Evolutionary conservation across 2,797 vertebrate genomes (phyloP), one percentile per base, ranked within the genome.

Genomic region (Silurus aristotelis): DNA sequence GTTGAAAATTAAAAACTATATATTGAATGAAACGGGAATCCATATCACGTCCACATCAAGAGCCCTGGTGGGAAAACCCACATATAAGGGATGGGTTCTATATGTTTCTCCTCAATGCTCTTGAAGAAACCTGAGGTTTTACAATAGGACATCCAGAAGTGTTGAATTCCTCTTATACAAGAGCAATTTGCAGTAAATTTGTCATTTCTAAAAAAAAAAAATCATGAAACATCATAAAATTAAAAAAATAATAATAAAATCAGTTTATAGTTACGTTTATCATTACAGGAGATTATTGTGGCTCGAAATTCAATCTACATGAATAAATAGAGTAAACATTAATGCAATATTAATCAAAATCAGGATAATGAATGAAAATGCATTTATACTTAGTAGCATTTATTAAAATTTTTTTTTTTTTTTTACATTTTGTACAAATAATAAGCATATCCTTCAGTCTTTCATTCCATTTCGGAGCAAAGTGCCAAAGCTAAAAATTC

Each of bases 261-360:
- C 46, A 12, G 55, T 8, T 25, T 55, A 73, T 52, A n/a, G 48
- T 52, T 73, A 73, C 1, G 5, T 6, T 73, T 52, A 7, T 1
- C 2, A 7, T 6, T 20, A 19, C 7, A 3, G 31, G 3, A 71
- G 7, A 7, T 73, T 13, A 48, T 13, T 48, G 20, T 22, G 20
- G 3, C 38, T 13, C 22, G 20, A n/a, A n/a, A 52, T 52, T 73
- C 3, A 48, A n/a, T 91, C 91, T 90, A 76, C 86, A 46, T 60
- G 83, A 85, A 90, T 94, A 91, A 91, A 93, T 93, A 89, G 91
- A 66, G 8, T 25, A 10, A 15, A 25, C n/a, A 48, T 80, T 46
- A 52, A 52, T 19, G n/a, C 71, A 52, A 17, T 4, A 3, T 0
- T 22, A 63, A 46, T 14, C 1, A 19, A 72, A 9, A 72, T 48